phyloP scores from a whole-genome alignment of 2,113 vertebrate species.

The Mormyrus lacerda region DNA sequence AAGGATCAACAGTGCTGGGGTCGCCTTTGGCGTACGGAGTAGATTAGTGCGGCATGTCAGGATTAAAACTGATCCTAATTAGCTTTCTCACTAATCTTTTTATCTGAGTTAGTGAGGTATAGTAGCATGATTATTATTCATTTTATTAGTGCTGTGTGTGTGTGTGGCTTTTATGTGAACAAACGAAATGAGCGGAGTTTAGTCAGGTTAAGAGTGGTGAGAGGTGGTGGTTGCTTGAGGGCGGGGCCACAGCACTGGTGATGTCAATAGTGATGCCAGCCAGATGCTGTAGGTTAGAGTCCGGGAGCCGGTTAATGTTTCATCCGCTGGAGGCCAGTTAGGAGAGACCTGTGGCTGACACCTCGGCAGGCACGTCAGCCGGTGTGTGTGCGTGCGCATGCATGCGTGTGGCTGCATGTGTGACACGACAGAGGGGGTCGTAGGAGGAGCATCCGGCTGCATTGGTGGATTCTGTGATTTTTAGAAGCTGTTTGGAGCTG shows the following conservation, averaged over 20 bases:
- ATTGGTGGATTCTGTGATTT: not conserved
- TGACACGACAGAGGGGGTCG: not conserved
- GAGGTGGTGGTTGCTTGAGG: not conserved
- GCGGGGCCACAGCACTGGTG: not conserved
- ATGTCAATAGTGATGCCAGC: not conserved
- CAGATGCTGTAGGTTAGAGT: not conserved
- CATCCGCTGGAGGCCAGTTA: not conserved
- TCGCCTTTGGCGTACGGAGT: not conserved
- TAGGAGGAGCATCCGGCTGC: not conserved
- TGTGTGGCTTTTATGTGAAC: not conserved
- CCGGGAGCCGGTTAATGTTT: not conserved
- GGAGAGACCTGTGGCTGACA: not conserved
- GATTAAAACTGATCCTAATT: not conserved
- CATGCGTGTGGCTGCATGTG: not conserved
- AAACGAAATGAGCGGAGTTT: not conserved
- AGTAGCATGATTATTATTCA: not conserved
- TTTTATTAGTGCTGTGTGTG: not conserved
- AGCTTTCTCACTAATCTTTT: not conserved
- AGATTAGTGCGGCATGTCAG: not conserved
- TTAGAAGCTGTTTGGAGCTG: not conserved
- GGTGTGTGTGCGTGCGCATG: not conserved
- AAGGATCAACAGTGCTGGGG: not conserved
- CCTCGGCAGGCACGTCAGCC: not conserved
- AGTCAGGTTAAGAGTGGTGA: not conserved
- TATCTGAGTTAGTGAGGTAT: not conserved